phyloP scores from a whole-genome alignment of 1,140 invertebrate species.

The Colletes latitarsis region DNA sequence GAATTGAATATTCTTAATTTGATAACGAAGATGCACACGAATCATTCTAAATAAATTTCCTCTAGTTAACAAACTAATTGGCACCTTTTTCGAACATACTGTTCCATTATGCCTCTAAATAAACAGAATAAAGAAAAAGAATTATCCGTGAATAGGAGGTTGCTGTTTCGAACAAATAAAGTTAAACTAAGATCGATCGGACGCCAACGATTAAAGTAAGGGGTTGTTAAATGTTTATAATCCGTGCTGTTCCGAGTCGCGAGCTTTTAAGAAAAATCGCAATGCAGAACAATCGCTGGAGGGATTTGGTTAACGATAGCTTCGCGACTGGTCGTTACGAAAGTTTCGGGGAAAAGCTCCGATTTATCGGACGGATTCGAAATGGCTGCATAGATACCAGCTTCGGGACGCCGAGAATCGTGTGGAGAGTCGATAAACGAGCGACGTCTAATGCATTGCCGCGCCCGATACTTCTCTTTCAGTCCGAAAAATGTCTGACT shows the following conservation, averaged over 20 bases:
- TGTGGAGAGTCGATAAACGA: conserved; percentile 54
- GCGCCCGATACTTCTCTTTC: conserved; percentile 46
- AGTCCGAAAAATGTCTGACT: conserved; percentile 21
- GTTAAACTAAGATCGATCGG: no score
- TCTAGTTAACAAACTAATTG: no score
- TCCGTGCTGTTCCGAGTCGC: neutral
- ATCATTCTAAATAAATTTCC: no score
- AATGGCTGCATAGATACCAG: conserved; percentile 31
- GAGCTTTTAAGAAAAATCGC: neutral
- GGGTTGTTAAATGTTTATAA: neutral
- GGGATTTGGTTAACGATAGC: conserved; percentile 17
- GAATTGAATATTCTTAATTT: no score
- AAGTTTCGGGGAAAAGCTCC: conserved; percentile 40
- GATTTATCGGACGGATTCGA: conserved; percentile 50
- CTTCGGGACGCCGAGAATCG: conserved; percentile 13
- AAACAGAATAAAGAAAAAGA: no score
- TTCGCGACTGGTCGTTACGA: conserved; percentile 36
- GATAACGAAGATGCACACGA: no score
- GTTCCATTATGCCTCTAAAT: no score
- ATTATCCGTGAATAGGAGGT: no score
- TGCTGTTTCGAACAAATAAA: no score
- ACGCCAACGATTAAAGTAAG: neutral
- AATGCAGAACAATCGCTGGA: conserved; percentile 8
- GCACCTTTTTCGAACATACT: no score
- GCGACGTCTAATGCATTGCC: conserved; percentile 43